Percentiles rank a stretch among this genome's conserved stretches.
Conservation (phyloP, 1,140 invertebrate genomes). For the Drosophila arawakana region DNA sequence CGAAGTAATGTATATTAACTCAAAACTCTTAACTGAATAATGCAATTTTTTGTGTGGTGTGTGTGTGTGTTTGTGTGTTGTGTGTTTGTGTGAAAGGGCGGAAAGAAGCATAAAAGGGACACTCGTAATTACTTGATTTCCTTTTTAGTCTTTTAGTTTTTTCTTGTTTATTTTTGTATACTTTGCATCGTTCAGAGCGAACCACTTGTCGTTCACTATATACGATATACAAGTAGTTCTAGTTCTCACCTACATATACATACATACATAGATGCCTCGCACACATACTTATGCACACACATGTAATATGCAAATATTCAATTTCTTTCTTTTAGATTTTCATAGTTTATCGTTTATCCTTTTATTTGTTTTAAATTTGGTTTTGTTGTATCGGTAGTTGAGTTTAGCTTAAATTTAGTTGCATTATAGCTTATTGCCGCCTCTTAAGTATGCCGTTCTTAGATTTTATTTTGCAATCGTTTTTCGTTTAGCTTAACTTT, state of each 20-base stretch:
- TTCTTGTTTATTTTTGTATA: conserved; percentile 27
- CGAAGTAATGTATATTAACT: conserved; percentile 56
- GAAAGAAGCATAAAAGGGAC: conserved; percentile 70
- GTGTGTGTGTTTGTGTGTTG: conserved; percentile 19
- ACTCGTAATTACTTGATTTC: conserved; percentile 50
- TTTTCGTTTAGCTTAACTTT: conserved; percentile 54
- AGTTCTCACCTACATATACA: conserved; percentile 19
- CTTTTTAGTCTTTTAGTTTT: conserved; percentile 70
- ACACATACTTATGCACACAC: conserved; percentile 48
- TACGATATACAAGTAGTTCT: conserved; percentile 20
- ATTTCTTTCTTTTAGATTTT: conserved; percentile 53
- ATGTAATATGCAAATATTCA: conserved; percentile 59
- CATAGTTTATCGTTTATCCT: conserved; percentile 9
- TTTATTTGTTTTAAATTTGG: conserved; percentile 24
- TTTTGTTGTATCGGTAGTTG: conserved; percentile 47
- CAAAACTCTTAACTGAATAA: conserved; percentile 59
- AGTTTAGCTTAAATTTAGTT: conserved; percentile 65
- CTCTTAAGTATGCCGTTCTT: conserved; percentile 77
- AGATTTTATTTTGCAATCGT: conserved; percentile 35
- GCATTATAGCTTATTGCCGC: conserved; percentile 79
- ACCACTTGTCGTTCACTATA: conserved; percentile 31
- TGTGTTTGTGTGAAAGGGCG: conserved; percentile 41
- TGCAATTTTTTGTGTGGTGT: conserved; percentile 25
- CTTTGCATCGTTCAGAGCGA: conserved; percentile 45
- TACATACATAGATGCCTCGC: conserved; percentile 29